phyloP scores from a whole-genome alignment of 2,888 invertebrate genomes.

The Lasioglossum lativentre region DNA sequence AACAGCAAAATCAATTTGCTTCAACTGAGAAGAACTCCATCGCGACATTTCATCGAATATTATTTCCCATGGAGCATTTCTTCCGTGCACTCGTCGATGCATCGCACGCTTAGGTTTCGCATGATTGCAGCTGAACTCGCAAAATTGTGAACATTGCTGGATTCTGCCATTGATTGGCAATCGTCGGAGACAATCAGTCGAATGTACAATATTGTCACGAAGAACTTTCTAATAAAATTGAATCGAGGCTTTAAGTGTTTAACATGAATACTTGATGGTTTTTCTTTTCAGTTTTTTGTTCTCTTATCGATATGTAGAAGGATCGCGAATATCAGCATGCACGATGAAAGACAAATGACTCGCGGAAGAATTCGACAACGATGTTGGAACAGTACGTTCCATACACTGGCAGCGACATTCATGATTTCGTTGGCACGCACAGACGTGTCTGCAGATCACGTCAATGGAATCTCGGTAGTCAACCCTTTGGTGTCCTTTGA shows the following conservation, averaged over 20 bases:
- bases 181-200: neutral
- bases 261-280: neutral
- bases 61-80: neutral
- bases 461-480: slow-evolving; percentile 38
- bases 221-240: slow-evolving; percentile 2
- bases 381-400: slow-evolving; percentile 25
- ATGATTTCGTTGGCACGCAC: slow-evolving; percentile 72
- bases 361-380: slow-evolving; percentile 20
- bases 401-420: slow-evolving; percentile 48
- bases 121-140: slow-evolving; percentile 25
- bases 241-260: neutral
- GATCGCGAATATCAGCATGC: neutral
- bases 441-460: slow-evolving; percentile 60
- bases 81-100: neutral
- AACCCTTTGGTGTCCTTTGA: slow-evolving; percentile 32
- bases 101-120: slow-evolving; percentile 4
- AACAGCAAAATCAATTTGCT: neutral
- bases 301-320: slow-evolving; percentile 29
- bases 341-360: slow-evolving; percentile 20
- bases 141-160: slow-evolving; percentile 40
- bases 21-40: neutral
- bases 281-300: neutral
- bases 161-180: neutral
- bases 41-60: slow-evolving; percentile 8
- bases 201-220: slow-evolving; percentile 23